A percentile compares a stretch with the other conserved stretches of the same genome.
Conservation (phyloP, 2,888 invertebrate genomes). For the Sicus ferrugineus region DNA sequence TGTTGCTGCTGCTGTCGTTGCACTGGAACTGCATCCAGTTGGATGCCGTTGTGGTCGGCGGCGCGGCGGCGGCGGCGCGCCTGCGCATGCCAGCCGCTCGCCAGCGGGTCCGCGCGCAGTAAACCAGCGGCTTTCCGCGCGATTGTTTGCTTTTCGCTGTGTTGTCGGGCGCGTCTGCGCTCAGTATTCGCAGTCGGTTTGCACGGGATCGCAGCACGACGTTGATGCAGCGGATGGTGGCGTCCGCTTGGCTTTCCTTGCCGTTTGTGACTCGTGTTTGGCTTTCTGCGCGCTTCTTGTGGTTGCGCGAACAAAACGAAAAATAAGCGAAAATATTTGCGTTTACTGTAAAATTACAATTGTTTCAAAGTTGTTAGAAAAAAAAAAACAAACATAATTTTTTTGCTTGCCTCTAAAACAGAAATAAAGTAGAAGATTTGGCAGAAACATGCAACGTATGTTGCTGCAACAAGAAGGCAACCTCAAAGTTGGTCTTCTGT, state of each 20-base stretch:
- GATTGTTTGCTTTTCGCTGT: constrained; percentile 59
- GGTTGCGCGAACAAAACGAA: background rate
- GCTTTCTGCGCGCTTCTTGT: background rate
- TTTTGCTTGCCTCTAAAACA: too few relatives aligned
- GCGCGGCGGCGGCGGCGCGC: too few relatives aligned
- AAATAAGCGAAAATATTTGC: too few relatives aligned
- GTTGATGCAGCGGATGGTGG: background rate
- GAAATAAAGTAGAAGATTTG: too few relatives aligned
- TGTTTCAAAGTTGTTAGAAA: too few relatives aligned
- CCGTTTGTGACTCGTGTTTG: too few relatives aligned
- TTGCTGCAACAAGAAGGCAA: too few relatives aligned
- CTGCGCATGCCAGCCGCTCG: constrained; percentile 45
- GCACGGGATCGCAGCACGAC: constrained; percentile 40
- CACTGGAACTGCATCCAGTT: constrained; percentile 34
- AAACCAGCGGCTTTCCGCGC: constrained; percentile 65
- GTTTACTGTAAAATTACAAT: too few relatives aligned
- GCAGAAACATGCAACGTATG: too few relatives aligned
- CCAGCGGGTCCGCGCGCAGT: constrained; percentile 63
- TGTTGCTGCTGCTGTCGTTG: constrained; percentile 35
- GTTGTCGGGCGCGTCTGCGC: constrained; percentile 52
- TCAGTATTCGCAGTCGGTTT: constrained; percentile 32
- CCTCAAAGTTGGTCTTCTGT: too few relatives aligned
- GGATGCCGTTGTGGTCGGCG: constrained; percentile 35
- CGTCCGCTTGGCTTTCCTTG: constrained; percentile 11
- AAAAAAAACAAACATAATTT: too few relatives aligned